These are phyloP conservation scores for Caenorhabditis parvicauda DNA, from an alignment of 2,888 invertebrate species.

Conservation along the genomic window DNA sequence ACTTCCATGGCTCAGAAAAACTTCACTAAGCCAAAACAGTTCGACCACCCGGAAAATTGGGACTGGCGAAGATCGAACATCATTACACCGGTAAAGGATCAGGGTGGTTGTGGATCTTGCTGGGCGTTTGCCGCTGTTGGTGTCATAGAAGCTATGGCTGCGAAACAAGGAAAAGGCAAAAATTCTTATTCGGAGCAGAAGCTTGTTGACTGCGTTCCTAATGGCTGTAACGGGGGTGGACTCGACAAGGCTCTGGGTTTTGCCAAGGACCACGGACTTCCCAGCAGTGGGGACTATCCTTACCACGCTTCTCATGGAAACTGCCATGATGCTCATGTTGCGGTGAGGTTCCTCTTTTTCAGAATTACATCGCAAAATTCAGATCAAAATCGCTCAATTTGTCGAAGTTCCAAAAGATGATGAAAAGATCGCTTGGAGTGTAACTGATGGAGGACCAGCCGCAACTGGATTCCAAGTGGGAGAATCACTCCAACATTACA, in stretches of 20 bases:
- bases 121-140: not conserved
- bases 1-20: no score
- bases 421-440: no score
- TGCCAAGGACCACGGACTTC: not conserved
- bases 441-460: no score
- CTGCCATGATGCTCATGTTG: no score
- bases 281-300: not conserved
- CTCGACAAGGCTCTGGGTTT: not conserved
- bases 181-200: not conserved
- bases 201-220: not conserved
- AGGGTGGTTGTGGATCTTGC: not conserved
- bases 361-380: no score
- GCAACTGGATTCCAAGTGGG: not conserved
- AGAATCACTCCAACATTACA: not conserved
- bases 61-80: conserved; percentile 1
- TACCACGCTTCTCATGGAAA: not conserved
- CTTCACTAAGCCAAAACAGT: no score
- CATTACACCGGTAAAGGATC: not conserved
- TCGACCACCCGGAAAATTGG: no score
- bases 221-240: not conserved
- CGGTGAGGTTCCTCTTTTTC: no score
- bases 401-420: no score
- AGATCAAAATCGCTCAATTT: no score
- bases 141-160: not conserved
- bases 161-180: not conserved